phyloP scores from a whole-genome alignment of 2,888 invertebrate species.

The Subacronicta megacephala region DNA sequence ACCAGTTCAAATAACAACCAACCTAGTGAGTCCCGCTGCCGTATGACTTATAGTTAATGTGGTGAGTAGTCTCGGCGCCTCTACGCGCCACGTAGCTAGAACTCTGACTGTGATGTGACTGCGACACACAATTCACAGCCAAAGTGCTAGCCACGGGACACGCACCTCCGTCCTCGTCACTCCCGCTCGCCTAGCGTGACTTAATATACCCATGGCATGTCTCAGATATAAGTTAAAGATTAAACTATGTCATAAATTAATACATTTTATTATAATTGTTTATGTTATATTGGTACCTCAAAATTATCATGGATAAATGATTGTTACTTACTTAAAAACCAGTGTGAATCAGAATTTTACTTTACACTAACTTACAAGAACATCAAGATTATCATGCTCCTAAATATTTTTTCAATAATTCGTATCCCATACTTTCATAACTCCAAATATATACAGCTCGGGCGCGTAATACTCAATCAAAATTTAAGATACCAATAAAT shows the following conservation, averaged over 20 bases:
- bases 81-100: constrained; percentile 93
- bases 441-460: too few species aligned
- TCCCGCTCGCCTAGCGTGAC: constrained; percentile 34
- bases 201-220: constrained; percentile 42
- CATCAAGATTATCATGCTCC: too few species aligned
- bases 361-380: too few species aligned
- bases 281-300: constrained; percentile 26
- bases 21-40: constrained; percentile 44
- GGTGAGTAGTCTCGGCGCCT: constrained; percentile 37
- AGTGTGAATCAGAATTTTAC: too few species aligned
- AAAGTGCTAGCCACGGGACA: constrained; percentile 91
- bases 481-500: too few species aligned
- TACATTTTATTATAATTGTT: constrained; percentile 1
- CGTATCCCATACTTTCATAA: too few species aligned
- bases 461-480: too few species aligned
- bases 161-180: constrained; percentile 44
- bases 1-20: constrained; percentile 37
- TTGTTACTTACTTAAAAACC: too few species aligned
- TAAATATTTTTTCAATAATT: too few species aligned
- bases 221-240: constrained; percentile 20
- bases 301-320: not conserved
- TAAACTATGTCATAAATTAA: not conserved
- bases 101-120: constrained; percentile 98
- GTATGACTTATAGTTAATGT: constrained; percentile 47
- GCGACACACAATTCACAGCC: constrained; percentile 94